Base-by-base conservation (phyloP, 23 tunicate genomes). In the Ascidia mentula region DNA sequence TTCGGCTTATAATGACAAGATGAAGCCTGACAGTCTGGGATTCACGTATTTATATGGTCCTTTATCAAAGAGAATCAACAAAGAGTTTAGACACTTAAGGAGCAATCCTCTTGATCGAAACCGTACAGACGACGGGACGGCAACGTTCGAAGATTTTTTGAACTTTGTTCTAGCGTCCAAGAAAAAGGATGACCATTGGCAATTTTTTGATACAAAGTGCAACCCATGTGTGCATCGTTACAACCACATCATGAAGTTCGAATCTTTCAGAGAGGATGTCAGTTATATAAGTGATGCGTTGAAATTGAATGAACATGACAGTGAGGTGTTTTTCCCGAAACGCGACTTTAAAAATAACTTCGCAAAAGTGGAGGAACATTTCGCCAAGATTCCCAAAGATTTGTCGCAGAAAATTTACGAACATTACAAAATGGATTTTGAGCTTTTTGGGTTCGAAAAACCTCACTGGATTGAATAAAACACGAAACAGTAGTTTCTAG, bases 61-160 rank as follows among this genome's bases (percentile, higher is more conserved):
- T 7, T 17, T 78, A 32, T 78, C 82, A 4, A 31, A 33, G 15
- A 78, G 39, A 78, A 78, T 78, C 20, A 59, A 78, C 38, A 31
- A 59, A 18, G 9, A 59, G n/a, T 78, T 28, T 34, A 39, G 40
- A 6, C 22, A 31, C 22, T 33, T 31, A 53, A 72, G 82, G 32
- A 72, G 59, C 38, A 59, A 59, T 32, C 20, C 18, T 8, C 6
- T 7, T 59, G 82, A 78, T 18, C 31, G 38, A 6, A 28, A 32
- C 6, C 33, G 24, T 36, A 17, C 60, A 17, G n/a, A 59, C n/a
- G 73, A 78, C 31, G 73, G 6, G 6, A 34, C n/a, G 20, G 82
- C 82, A n/a, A 13, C 82, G 18, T 78, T 78, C 31, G 82, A 78
- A 59, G 82, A 78, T 30, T 78, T 59, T 34, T 72, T 78, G 38